Conservation (phyloP, 2,888 invertebrate genomes). For the Agonopterix heracliana region DNA sequence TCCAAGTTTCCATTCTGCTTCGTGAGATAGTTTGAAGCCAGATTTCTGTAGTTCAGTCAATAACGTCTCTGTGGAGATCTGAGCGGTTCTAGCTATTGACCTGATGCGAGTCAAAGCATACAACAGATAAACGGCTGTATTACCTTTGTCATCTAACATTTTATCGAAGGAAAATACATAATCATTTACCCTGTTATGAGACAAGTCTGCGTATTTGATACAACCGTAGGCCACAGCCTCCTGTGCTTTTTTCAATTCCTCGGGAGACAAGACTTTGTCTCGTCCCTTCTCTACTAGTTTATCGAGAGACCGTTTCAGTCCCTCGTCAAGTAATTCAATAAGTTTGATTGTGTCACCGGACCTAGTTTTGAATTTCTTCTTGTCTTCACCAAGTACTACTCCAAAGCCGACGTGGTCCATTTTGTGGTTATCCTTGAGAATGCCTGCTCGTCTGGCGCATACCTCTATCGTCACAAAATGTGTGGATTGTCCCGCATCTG, state of each 20-base stretch:
- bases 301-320: conserved; percentile 85
- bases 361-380: conserved; percentile 98
- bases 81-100: conserved; percentile 89
- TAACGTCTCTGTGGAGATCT: conserved; percentile 78
- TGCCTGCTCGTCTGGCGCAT: conserved; percentile 86
- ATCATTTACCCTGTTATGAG: conserved; percentile 94
- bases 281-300: conserved; percentile 92
- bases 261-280: conserved; percentile 85
- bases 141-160: conserved; percentile 99
- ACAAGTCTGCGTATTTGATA: conserved; percentile 98
- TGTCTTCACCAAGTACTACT: conserved; percentile 98
- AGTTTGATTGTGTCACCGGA: conserved; percentile 97
- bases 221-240: conserved; percentile 98
- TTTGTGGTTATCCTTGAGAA: conserved; percentile 78
- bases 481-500: conserved; percentile 92
- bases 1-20: conserved; percentile 95
- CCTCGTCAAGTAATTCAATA: conserved; percentile 93
- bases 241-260: conserved; percentile 89
- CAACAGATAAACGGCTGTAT: conserved; percentile 97
- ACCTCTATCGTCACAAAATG: conserved; percentile 85
- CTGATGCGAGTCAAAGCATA: conserved; percentile 96
- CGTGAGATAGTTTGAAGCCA: conserved; percentile 85
- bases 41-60: conserved; percentile 76
- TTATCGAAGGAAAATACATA: conserved; percentile 99
- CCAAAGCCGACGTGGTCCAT: conserved; percentile 97